phyloP scores from a whole-genome alignment of 1,140 invertebrate genomes.

The Spodoptera litura region DNA sequence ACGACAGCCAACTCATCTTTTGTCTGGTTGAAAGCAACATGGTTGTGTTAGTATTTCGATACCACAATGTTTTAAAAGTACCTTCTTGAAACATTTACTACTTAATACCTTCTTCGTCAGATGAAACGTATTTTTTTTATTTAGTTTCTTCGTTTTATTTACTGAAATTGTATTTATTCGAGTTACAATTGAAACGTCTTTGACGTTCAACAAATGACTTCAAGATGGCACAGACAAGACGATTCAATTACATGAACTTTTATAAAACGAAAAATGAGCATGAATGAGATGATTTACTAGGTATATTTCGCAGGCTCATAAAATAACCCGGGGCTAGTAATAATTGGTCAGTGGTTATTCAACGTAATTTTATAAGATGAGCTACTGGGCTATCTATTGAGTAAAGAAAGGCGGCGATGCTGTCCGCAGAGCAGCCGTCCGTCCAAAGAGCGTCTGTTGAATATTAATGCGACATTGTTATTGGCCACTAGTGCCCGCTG shows the following conservation, averaged over 20 bases:
- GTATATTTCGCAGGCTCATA: too few species aligned
- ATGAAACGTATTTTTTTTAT: background rate
- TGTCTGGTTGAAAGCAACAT: conserved; percentile 82
- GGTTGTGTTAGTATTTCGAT: conserved; percentile 80
- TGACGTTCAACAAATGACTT: too few species aligned
- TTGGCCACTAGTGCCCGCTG: conserved; percentile 83
- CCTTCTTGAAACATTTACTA: conserved; percentile 52
- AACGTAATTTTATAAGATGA: conserved; percentile 53
- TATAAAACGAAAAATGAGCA: too few species aligned
- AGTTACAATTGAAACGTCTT: too few species aligned
- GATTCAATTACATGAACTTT: too few species aligned
- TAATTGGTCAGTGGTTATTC: background rate
- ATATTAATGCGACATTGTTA: conserved; percentile 86
- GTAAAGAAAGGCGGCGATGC: conserved; percentile 75
- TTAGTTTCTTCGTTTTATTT: background rate
- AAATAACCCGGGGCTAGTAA: background rate
- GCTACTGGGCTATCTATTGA: conserved; percentile 60
- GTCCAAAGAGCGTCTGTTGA: conserved; percentile 82
- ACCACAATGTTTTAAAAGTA: conserved; percentile 70
- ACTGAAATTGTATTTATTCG: too few species aligned
- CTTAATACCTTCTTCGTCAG: conserved; percentile 16
- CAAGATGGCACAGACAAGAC: too few species aligned
- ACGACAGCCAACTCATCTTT: conserved; percentile 85
- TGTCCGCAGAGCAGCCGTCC: conserved; percentile 72
- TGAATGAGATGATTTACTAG: too few species aligned